Base-by-base conservation (phyloP, 2,888 invertebrate species). In the Synanthedon myopaeformis region DNA sequence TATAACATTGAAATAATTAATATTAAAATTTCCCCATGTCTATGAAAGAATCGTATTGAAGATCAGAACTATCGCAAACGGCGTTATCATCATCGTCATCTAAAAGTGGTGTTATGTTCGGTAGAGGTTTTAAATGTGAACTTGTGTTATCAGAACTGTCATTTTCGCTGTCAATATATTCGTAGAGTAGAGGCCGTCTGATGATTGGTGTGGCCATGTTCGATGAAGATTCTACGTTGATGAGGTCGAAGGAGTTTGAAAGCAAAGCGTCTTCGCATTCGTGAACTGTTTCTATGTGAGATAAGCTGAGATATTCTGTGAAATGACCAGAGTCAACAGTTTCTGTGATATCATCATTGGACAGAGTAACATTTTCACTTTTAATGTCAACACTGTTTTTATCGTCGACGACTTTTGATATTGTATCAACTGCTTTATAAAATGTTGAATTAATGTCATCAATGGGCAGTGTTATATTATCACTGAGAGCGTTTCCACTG, bases 1-100 rank as follows among this genome's bases (percentile, higher is more conserved):
- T n/a, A 45, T 14, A 45, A 45, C 12, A 12, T 12, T n/a, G n/a
- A 6, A 45, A 45, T 4, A 56, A 57, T 65, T 60, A 51, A 62
- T 62, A 63, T 63, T 60, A 88, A 73, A 88, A 88, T 64, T 86
- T 85, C 56, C 88, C 88, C 85, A 88, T 86, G 69, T 88, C 88
- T 68, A 88, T 79, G 67, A 85, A 85, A 59, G 88, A 88, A 65
- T 88, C 88, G 60, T 88, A 88, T 61, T 88, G 88, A 51, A 85
- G 65, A 59, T 88, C 88, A 59, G 76, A 79, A 63, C 70, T 70
- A 60, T 84, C 85, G 56, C 74, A 75, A 42, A 76, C 61, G 42
- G 72, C 64, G 19, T 69, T 65, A 52, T 80, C 79, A n/a, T 79
- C 79, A 23, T 69, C 68, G 12, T 62, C 55, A 42, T 51, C 68